Evolutionary conservation across 2,797 vertebrate genomes (phyloP).

Genomic region (Microcaecilia unicolor): DNA sequence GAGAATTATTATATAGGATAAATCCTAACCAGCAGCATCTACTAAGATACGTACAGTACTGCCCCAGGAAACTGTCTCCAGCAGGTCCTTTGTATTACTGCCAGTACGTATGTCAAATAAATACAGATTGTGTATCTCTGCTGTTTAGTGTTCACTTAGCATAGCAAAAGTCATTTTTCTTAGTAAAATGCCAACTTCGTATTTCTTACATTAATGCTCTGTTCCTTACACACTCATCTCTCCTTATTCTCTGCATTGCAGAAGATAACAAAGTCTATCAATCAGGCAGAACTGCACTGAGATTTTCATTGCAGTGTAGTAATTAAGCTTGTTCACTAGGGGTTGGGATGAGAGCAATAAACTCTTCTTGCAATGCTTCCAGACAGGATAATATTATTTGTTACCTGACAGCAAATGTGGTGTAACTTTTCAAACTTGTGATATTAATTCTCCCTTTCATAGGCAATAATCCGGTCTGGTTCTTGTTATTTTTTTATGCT

Average conservation of each 20-base stretch:
- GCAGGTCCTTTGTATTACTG: not conserved
- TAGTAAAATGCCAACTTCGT: not conserved
- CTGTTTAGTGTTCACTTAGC: not conserved
- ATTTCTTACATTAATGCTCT: not conserved
- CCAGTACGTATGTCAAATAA: not conserved
- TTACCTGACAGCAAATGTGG: constrained; percentile 14
- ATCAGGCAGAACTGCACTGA: constrained; percentile 19
- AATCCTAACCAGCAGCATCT: too few species aligned
- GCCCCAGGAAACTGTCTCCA: too few species aligned
- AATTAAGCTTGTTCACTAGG: constrained; percentile 38
- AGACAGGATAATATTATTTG: not conserved
- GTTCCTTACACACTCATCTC: constrained; percentile 24
- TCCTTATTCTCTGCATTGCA: constrained; percentile 17
- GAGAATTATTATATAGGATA: too few species aligned
- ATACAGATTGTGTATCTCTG: not conserved
- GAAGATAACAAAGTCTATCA: constrained; percentile 33
- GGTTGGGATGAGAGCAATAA: constrained; percentile 14
- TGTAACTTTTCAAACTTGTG: constrained; percentile 11
- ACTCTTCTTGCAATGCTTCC: constrained; percentile 21
- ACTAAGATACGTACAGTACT: too few species aligned
- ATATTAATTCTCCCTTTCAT: constrained; percentile 15
- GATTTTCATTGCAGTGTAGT: constrained; percentile 32
- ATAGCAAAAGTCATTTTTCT: constrained; percentile 1
- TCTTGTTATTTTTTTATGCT: too few species aligned
- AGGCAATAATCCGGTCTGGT: not conserved